Conservation (phyloP, 2,113 vertebrate species). For the Raja brachyura region DNA sequence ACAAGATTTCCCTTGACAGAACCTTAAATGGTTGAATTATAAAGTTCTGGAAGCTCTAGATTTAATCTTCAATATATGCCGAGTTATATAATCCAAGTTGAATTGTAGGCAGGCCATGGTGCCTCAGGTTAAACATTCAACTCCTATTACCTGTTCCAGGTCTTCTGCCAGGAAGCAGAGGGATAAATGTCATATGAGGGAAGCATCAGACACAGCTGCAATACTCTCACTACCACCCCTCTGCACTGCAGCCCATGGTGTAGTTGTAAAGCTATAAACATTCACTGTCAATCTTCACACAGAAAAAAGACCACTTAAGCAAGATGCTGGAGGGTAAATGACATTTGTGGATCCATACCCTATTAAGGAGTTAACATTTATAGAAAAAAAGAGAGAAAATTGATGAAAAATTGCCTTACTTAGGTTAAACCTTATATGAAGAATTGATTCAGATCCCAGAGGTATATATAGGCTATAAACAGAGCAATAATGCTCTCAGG, state of each 20-base stretch:
- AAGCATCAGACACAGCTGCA: not conserved
- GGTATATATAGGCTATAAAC: not conserved
- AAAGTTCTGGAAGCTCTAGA: not conserved
- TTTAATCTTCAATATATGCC: not conserved
- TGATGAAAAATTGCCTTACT: constrained; percentile 20
- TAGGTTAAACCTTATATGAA: not conserved
- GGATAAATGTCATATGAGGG: not conserved
- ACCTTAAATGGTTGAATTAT: not conserved
- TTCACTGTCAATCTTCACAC: not conserved
- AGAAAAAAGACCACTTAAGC: not conserved
- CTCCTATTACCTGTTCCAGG: not conserved
- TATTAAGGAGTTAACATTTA: constrained; percentile 10
- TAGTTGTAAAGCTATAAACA: not conserved
- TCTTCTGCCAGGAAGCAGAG: not conserved
- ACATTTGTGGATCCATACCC: not conserved
- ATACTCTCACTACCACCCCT: not conserved
- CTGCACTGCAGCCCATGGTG: not conserved
- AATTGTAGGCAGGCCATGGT: not conserved
- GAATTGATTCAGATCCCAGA: constrained; percentile 1
- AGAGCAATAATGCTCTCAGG: not conserved
- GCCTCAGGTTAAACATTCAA: not conserved
- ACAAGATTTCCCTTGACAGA: not conserved
- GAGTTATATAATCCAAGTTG: not conserved
- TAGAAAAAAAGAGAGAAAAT: not conserved
- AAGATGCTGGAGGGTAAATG: not conserved